Evolutionary conservation across 1,140 invertebrate species (phyloP).

Genomic region (Drosophila insularis): DNA sequence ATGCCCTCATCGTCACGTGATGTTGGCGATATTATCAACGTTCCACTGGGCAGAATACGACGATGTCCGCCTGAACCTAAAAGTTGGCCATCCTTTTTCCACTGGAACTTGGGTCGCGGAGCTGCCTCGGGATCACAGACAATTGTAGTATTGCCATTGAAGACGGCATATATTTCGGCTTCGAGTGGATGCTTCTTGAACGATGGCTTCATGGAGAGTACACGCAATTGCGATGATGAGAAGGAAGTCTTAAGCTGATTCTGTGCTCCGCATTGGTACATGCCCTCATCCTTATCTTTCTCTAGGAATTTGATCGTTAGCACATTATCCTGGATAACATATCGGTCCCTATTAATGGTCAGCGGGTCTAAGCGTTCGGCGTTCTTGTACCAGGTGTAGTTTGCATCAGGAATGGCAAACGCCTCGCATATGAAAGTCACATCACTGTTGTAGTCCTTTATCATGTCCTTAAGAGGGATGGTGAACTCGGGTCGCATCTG

Average conservation of each 20-base stretch:
- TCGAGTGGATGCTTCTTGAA: constrained; percentile 95
- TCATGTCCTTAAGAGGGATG: constrained; percentile 93
- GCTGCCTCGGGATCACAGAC: constrained; percentile 97
- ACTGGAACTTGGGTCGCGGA: constrained; percentile 93
- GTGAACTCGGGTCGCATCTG: constrained; percentile 97
- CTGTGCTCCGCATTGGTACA: constrained; percentile 96
- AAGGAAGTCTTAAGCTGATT: constrained; percentile 94
- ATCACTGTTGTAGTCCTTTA: constrained; percentile 92
- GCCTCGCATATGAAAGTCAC: constrained; percentile 97
- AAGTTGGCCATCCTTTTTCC: constrained; percentile 94
- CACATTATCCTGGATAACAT: constrained; percentile 93
- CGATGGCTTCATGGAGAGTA: constrained; percentile 93
- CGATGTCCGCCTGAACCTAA: constrained; percentile 91
- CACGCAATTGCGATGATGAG: constrained; percentile 94
- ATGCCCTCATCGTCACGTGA: constrained; percentile 93
- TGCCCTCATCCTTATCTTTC: constrained; percentile 92
- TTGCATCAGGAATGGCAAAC: constrained; percentile 96
- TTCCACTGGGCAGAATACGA: constrained; percentile 91
- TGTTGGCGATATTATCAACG: constrained; percentile 93
- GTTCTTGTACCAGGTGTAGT: constrained; percentile 96
- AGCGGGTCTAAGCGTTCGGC: constrained; percentile 88
- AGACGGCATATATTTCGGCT: constrained; percentile 93
- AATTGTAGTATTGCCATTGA: constrained; percentile 95
- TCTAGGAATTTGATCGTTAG: constrained; percentile 91
- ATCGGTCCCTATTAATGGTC: constrained; percentile 89